Conservation (phyloP, 2,797 vertebrate genomes). For the Pagetopsis macropterus region DNA sequence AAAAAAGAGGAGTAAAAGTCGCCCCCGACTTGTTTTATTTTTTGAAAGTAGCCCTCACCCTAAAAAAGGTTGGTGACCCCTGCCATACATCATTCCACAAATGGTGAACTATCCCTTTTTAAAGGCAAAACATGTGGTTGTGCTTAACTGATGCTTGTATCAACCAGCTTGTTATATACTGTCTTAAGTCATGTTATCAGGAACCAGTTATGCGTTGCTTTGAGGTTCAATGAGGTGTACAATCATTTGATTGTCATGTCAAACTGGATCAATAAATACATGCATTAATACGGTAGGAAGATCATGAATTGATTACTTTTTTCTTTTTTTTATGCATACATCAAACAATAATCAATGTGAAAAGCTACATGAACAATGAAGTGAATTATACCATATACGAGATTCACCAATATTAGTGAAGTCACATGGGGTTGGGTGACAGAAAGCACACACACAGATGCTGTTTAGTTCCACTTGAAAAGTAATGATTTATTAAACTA, state of each 20-base stretch:
- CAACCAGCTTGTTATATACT: neutral
- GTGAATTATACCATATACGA: neutral
- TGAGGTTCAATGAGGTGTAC: neutral
- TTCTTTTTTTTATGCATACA: neutral
- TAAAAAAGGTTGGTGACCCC: too few species aligned
- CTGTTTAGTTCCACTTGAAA: too few species aligned
- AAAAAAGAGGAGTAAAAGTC: too few species aligned
- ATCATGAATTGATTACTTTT: constrained; percentile 2
- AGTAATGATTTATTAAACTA: too few species aligned
- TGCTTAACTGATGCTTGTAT: neutral
- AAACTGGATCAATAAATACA: neutral
- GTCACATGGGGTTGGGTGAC: too few species aligned
- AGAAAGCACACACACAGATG: too few species aligned
- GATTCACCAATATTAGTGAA: neutral
- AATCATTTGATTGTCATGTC: neutral
- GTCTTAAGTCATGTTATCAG: neutral
- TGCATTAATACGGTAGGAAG: neutral
- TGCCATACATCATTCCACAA: neutral
- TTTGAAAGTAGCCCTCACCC: too few species aligned
- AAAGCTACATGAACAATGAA: neutral
- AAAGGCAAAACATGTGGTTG: neutral
- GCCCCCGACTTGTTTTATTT: too few species aligned
- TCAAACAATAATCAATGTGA: neutral
- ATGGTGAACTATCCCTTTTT: neutral
- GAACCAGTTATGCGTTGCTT: neutral